Conservation (phyloP, 2,113 vertebrate genomes). For the Gopherus evgoodei region DNA sequence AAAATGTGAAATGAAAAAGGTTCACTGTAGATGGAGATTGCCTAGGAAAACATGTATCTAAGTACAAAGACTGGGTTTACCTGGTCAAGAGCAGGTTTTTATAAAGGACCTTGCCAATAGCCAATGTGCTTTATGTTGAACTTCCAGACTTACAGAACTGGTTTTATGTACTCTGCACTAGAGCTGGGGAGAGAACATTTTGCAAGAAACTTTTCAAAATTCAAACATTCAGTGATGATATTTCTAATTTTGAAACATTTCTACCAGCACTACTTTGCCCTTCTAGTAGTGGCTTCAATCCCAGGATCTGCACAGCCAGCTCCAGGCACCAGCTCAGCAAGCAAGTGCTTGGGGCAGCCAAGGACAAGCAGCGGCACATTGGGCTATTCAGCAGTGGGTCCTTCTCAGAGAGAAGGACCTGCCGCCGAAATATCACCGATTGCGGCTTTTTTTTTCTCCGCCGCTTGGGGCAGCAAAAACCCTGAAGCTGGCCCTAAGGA, state of each 20-base stretch:
- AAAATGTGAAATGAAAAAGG: neutral
- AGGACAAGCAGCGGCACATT: too few relatives aligned
- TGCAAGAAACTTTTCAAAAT: rapidly evolving
- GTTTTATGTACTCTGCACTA: constrained; percentile 18
- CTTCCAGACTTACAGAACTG: constrained; percentile 30
- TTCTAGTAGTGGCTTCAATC: neutral
- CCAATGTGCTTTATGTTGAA: neutral
- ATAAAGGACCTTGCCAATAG: neutral
- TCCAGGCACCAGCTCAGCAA: too few relatives aligned
- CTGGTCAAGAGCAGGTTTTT: constrained; percentile 18
- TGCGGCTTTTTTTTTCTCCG: too few relatives aligned
- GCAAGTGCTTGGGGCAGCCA: too few relatives aligned
- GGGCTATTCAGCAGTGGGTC: too few relatives aligned
- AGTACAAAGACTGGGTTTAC: neutral
- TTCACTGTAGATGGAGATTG: neutral
- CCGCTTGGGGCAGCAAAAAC: too few relatives aligned
- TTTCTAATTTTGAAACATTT: neutral
- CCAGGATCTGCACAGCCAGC: neutral
- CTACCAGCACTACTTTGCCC: neutral
- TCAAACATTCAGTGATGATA: neutral
- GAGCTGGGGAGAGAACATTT: neutral
- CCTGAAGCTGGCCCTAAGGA: neutral
- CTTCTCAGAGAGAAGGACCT: too few relatives aligned
- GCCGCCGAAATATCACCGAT: too few relatives aligned
- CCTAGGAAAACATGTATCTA: neutral